Conservation (phyloP, 2,797 vertebrate species). For the Tenualosa ilisha region DNA sequence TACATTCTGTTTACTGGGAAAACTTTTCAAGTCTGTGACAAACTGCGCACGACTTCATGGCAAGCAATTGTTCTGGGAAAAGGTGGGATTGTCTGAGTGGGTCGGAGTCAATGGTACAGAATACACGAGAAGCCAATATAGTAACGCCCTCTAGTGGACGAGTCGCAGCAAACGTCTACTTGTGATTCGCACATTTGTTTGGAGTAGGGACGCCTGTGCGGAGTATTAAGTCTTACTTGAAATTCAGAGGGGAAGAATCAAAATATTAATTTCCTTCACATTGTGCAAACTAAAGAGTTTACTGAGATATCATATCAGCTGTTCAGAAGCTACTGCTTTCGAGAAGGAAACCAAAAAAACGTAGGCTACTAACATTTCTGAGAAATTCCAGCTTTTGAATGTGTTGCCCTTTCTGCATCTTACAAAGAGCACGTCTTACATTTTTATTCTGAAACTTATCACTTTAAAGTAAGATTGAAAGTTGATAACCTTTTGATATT, state of each 20-base stretch:
- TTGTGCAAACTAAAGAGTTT: background rate
- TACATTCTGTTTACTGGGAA: conserved; percentile 25
- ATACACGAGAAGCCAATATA: conserved; percentile 5
- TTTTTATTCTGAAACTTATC: background rate
- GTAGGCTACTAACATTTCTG: background rate
- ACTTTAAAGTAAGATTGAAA: background rate
- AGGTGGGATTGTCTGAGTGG: conserved; percentile 6
- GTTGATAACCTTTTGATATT: background rate
- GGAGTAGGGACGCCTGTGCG: background rate
- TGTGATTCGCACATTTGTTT: background rate
- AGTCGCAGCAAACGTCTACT: background rate
- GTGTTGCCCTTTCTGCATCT: background rate
- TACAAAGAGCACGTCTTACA: background rate
- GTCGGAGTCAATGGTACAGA: background rate
- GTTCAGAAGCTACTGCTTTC: background rate
- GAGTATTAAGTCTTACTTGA: background rate
- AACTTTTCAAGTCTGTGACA: conserved; percentile 8
- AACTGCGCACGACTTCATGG: background rate
- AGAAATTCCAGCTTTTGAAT: background rate
- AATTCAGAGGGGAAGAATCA: background rate
- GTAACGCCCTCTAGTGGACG: conserved; percentile 43
- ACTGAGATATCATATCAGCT: background rate
- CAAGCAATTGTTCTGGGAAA: conserved; percentile 19
- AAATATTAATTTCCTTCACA: background rate
- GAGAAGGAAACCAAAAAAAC: background rate